These are phyloP conservation scores for Cynaeus angustus DNA, from an alignment of 2,888 invertebrate genomes.

Conservation along the genomic window DNA sequence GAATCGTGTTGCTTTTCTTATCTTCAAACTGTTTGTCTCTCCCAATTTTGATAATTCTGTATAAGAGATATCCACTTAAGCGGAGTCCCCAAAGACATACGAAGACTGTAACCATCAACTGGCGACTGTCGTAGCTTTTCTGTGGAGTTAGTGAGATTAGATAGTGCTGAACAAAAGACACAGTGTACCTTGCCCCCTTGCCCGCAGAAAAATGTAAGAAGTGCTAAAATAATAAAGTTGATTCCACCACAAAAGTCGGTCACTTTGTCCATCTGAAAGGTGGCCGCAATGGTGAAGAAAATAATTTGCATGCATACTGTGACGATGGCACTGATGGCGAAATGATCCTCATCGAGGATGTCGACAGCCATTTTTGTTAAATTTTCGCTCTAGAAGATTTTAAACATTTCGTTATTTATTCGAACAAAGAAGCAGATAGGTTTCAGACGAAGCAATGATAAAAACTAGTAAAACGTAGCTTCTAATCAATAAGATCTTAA, in stretches of 20 bases:
- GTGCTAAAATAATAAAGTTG: slow-evolving; percentile 91
- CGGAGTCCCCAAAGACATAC: slow-evolving; percentile 92
- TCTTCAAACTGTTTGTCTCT: slow-evolving; percentile 94
- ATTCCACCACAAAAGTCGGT: slow-evolving; percentile 96
- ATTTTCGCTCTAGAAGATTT: not conserved
- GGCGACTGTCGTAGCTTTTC: slow-evolving; percentile 87
- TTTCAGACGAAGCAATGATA: no score
- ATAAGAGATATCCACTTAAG: slow-evolving; percentile 91
- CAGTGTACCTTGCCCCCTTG: slow-evolving; percentile 79
- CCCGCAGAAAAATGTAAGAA: slow-evolving; percentile 90
- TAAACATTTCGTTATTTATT: no score
- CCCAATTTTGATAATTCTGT: slow-evolving; percentile 91
- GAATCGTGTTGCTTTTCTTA: slow-evolving; percentile 86
- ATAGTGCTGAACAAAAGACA: slow-evolving; percentile 29
- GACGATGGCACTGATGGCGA: slow-evolving; percentile 90
- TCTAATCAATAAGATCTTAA: not conserved
- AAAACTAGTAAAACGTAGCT: no score
- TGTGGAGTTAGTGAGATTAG: slow-evolving; percentile 58
- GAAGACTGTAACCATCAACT: slow-evolving; percentile 92
- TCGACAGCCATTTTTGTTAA: slow-evolving; percentile 77
- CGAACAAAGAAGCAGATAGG: no score
- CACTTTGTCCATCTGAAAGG: slow-evolving; percentile 91
- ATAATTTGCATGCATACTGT: slow-evolving; percentile 89
- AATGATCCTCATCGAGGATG: slow-evolving; percentile 87
- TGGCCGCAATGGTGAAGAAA: slow-evolving; percentile 90